phyloP scores from a whole-genome alignment of 2,113 vertebrate genomes.

The Brachionichthys hirsutus region DNA sequence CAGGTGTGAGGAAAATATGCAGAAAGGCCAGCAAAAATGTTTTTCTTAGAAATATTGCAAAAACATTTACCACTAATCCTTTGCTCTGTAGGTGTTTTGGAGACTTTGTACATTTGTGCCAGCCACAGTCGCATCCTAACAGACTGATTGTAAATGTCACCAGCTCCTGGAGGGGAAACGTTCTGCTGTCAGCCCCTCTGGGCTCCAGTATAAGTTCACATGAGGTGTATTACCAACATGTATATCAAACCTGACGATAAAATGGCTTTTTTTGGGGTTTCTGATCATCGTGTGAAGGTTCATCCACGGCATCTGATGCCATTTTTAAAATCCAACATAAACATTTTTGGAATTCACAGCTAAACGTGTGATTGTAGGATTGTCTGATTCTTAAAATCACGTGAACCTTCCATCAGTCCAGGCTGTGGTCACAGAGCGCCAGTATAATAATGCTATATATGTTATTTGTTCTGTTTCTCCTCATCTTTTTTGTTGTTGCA shows the following conservation, averaged over 20 bases:
- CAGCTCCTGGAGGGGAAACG: too few relatives aligned
- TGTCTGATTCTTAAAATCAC: background rate
- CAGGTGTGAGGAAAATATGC: background rate
- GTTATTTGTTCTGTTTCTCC: background rate
- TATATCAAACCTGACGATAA: conserved; percentile 2
- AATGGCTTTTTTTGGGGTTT: background rate
- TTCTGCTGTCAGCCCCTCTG: background rate
- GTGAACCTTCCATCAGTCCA: background rate
- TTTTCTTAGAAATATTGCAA: background rate
- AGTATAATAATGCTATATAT: background rate
- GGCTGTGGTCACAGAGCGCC: background rate
- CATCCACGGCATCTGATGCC: background rate
- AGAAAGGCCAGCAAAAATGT: background rate
- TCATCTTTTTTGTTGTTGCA: conserved; percentile 6
- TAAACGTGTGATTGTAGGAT: too few relatives aligned
- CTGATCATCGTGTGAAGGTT: background rate
- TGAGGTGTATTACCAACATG: background rate
- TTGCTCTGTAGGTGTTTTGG: too few relatives aligned
- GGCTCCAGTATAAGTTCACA: background rate
- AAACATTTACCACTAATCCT: too few relatives aligned
- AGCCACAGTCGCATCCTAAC: background rate
- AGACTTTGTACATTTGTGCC: background rate
- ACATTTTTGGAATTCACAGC: background rate
- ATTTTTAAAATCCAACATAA: background rate
- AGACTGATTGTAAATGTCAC: background rate